A percentile compares a stretch with the other conserved stretches of the same genome.
These are phyloP conservation scores for Synodontis membranacea DNA, from an alignment of 2,113 vertebrate species.

Conservation along the genomic window DNA sequence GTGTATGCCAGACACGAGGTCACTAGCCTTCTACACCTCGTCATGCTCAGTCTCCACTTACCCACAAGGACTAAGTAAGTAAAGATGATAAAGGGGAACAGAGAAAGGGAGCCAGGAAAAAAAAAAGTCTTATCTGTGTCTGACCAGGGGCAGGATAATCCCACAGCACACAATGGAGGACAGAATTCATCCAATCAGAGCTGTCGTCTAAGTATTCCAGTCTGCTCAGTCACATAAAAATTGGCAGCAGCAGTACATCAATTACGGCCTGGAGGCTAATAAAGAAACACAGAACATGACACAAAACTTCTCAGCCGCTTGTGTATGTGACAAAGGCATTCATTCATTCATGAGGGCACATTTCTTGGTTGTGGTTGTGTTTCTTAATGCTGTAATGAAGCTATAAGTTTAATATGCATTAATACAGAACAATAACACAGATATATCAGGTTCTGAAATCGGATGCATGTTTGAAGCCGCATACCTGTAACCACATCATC, in stretches of 20 bases:
- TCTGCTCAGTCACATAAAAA: slow-evolving; percentile 19
- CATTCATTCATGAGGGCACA: slow-evolving; percentile 18
- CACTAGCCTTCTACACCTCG: slow-evolving; percentile 29
- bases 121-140: slow-evolving; percentile 57
- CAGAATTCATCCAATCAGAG: slow-evolving; percentile 44
- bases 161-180: slow-evolving; percentile 39
- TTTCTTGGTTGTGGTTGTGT: slow-evolving; percentile 23
- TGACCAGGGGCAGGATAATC: slow-evolving; percentile 56
- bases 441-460: background rate
- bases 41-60: slow-evolving; percentile 25
- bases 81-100: slow-evolving; percentile 21
- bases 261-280: slow-evolving; percentile 1
- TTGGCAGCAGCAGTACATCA: slow-evolving; percentile 23
- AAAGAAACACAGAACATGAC: slow-evolving; percentile 14
- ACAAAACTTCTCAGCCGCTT: background rate
- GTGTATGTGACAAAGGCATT: no score
- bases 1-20: slow-evolving; percentile 30
- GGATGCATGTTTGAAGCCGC: background rate
- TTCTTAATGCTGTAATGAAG: slow-evolving; percentile 14
- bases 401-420: background rate
- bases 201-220: slow-evolving; percentile 28
- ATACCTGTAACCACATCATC: background rate
- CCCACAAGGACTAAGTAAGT: slow-evolving; percentile 17
- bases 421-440: background rate
- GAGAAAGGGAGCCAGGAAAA: slow-evolving; percentile 30